phyloP scores from a whole-genome alignment of 2,888 invertebrate species.

The Malachius bipustulatus region DNA sequence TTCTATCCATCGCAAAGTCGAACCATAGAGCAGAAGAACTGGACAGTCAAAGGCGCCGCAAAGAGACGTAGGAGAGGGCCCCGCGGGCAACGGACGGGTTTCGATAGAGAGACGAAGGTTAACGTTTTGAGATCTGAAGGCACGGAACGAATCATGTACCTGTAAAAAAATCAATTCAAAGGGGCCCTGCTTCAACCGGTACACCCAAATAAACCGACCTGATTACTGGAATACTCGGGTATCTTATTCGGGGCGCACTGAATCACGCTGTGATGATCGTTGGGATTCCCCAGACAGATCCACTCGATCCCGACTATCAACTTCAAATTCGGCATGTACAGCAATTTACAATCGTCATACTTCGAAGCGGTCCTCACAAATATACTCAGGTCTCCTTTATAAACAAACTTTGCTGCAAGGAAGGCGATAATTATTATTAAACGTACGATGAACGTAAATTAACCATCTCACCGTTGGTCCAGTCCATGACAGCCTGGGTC shows the following conservation, averaged over 20 bases:
- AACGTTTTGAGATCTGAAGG: constrained; percentile 80
- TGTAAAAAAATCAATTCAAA: constrained; percentile 26
- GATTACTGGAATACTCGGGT: constrained; percentile 93
- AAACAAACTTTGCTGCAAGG: constrained; percentile 63
- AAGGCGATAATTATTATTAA: too few species aligned
- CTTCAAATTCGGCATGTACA: constrained; percentile 82
- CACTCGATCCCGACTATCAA: constrained; percentile 76
- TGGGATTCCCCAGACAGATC: constrained; percentile 85
- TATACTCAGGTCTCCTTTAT: constrained; percentile 88
- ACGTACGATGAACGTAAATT: too few species aligned
- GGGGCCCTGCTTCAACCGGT: constrained; percentile 5
- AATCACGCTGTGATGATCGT: constrained; percentile 91
- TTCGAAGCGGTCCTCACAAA: constrained; percentile 95
- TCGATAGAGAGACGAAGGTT: constrained; percentile 69
- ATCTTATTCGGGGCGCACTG: constrained; percentile 93
- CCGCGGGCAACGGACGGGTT: constrained; percentile 51
- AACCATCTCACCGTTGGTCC: constrained; percentile 86
- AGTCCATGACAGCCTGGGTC: constrained; percentile 86
- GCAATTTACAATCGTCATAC: constrained; percentile 92
- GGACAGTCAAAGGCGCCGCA: constrained; percentile 47
- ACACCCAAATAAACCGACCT: too few species aligned
- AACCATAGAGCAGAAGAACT: constrained; percentile 76
- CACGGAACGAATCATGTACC: constrained; percentile 91
- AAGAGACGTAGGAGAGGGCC: constrained; percentile 34
- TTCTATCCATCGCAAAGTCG: constrained; percentile 92